A percentile compares a stretch with the other conserved stretches of the same genome.
Conservation (phyloP, 1,140 invertebrate genomes). For the Sitophilus oryzae region DNA sequence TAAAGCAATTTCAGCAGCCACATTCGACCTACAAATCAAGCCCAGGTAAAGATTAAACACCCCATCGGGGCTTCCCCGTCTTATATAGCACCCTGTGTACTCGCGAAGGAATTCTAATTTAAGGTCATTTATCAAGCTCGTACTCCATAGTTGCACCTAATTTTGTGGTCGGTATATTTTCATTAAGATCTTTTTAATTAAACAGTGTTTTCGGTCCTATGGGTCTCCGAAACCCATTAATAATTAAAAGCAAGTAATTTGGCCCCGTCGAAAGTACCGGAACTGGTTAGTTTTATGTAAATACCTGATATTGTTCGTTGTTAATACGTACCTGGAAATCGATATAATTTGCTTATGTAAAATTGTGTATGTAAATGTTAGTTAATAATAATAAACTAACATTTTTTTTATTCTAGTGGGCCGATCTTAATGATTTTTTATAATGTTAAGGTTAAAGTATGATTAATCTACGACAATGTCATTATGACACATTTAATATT, state of each 20-base stretch:
- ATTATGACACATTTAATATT: no score
- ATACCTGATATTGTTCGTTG: no score
- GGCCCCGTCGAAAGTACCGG: background rate
- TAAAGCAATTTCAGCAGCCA: slow-evolving; percentile 17
- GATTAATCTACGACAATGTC: no score
- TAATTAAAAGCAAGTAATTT: background rate
- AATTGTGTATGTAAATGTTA: no score
- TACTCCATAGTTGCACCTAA: slow-evolving; percentile 19
- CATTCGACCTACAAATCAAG: slow-evolving; percentile 19
- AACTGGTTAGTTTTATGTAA: slow-evolving; percentile 20
- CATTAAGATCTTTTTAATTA: slow-evolving; percentile 26
- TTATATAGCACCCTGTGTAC: slow-evolving; percentile 22
- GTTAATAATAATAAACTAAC: no score
- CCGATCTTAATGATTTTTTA: no score
- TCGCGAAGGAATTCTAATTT: slow-evolving; percentile 26
- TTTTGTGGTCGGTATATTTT: slow-evolving; percentile 22
- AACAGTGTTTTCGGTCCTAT: slow-evolving; percentile 1
- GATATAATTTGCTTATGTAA: slow-evolving; percentile 8
- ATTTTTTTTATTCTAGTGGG: no score
- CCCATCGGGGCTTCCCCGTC: slow-evolving; percentile 10
- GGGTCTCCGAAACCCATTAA: background rate
- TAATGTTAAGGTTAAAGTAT: no score
- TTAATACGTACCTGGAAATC: no score
- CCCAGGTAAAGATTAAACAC: slow-evolving; percentile 12
- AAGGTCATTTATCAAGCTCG: slow-evolving; percentile 23